These are phyloP conservation scores for Himalopsyche phryganea DNA, from an alignment of 1,140 invertebrate species.

Conservation along the genomic window DNA sequence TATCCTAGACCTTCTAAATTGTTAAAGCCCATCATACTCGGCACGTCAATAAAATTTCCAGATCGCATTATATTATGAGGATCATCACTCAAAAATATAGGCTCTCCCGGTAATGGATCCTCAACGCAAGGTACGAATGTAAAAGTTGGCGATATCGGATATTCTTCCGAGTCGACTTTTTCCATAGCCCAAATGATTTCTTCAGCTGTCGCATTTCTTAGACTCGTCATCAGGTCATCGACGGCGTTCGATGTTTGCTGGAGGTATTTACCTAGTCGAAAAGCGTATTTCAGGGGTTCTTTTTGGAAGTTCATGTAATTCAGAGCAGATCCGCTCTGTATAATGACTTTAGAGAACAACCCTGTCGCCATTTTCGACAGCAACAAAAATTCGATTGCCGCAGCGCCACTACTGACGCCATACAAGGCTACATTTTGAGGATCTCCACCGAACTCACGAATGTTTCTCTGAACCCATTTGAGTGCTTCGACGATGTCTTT, in stretches of 20 bases:
- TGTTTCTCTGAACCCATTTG: conserved; percentile 54
- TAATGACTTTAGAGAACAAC: conserved; percentile 31
- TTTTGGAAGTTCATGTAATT: conserved; percentile 56
- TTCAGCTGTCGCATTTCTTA: conserved; percentile 23
- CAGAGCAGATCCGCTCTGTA: conserved; percentile 56
- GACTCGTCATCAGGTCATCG: conserved; percentile 39
- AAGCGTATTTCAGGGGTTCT: conserved; percentile 49
- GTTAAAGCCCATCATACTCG: conserved; percentile 28
- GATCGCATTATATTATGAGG: conserved; percentile 26
- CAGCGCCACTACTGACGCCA: conserved; percentile 65
- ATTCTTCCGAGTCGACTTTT: conserved; percentile 34
- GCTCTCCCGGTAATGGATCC: conserved; percentile 17
- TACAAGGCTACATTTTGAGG: conserved; percentile 59
- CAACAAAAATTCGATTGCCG: conserved; percentile 38
- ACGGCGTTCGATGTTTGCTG: conserved; percentile 42
- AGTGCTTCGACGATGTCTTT: conserved; percentile 34
- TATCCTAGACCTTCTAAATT: conserved; percentile 28
- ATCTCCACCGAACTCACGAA: conserved; percentile 68
- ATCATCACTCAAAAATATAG: conserved; percentile 20
- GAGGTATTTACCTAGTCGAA: conserved; percentile 49
- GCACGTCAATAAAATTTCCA: conserved; percentile 31
- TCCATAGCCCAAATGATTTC: conserved; percentile 37
- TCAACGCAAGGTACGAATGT: conserved; percentile 5
- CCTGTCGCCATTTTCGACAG: conserved; percentile 33
- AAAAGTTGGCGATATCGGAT: conserved; percentile 26